These are phyloP conservation scores for Meta bourneti DNA, from an alignment of 2,888 invertebrate genomes.

Conservation along the genomic window DNA sequence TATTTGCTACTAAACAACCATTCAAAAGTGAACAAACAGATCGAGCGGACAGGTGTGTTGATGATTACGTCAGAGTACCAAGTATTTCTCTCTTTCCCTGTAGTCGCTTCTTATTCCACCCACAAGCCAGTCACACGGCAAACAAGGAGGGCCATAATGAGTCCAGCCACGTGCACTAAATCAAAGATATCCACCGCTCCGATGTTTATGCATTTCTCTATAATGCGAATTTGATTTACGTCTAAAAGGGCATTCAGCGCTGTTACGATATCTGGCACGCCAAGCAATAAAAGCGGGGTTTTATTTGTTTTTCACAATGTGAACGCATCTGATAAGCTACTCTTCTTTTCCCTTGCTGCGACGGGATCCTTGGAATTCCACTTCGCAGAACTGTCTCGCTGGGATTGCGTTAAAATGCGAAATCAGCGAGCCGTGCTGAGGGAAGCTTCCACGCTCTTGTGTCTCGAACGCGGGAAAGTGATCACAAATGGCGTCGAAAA, in stretches of 20 bases:
- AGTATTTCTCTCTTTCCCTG: not conserved
- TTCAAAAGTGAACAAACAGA: not conserved
- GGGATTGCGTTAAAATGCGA: too few relatives aligned
- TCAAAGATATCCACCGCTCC: not conserved
- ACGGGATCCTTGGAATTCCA: too few relatives aligned
- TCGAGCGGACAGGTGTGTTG: conserved; percentile 47
- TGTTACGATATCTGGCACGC: conserved; percentile 16
- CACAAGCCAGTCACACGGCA: not conserved
- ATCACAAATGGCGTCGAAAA: too few relatives aligned
- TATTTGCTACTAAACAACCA: conserved; percentile 20
- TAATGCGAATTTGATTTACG: conserved; percentile 37
- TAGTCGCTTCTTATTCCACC: not conserved
- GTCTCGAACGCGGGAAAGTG: too few relatives aligned
- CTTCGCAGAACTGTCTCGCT: too few relatives aligned
- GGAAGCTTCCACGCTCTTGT: too few relatives aligned
- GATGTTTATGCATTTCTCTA: conserved; percentile 22
- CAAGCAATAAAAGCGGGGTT: conserved; percentile 2
- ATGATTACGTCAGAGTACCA: conserved; percentile 15
- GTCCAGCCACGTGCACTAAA: conserved; percentile 29
- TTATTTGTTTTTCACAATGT: conserved; percentile 43
- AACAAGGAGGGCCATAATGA: conserved; percentile 29
- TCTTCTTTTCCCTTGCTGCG: not conserved
- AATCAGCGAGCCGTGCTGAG: too few relatives aligned
- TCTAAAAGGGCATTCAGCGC: conserved; percentile 1
- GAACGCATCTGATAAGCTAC: conserved; percentile 15